phyloP scores from a whole-genome alignment of 2,888 invertebrate species.

The Idaea straminata region DNA sequence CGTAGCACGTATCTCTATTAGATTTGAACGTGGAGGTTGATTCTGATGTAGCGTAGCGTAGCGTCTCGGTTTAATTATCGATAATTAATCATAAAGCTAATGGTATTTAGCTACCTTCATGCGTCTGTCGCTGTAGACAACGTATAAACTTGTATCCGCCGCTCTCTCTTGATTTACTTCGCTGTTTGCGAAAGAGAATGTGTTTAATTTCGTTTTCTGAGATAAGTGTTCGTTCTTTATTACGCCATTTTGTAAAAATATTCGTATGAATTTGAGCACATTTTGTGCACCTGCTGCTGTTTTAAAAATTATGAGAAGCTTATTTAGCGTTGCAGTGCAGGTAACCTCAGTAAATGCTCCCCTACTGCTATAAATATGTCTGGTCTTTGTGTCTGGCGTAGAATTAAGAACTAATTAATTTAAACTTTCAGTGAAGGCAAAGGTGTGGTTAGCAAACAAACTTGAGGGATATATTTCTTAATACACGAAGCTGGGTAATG shows the following conservation, averaged over 20 bases:
- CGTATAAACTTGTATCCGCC: not conserved
- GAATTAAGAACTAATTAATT: constrained; percentile 1
- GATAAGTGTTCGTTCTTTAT: not conserved
- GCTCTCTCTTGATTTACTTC: not conserved
- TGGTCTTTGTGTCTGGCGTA: not conserved
- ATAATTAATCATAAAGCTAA: constrained; percentile 29
- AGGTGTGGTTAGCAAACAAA: constrained; percentile 10
- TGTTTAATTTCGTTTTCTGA: too few species aligned
- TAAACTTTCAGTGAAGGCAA: not conserved
- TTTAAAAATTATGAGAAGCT: not conserved
- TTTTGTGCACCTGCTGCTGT: not conserved
- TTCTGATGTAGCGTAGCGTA: constrained; percentile 9
- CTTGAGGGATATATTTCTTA: constrained; percentile 19
- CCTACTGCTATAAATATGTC: not conserved
- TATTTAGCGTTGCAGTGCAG: not conserved
- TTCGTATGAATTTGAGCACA: not conserved
- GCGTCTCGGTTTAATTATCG: constrained; percentile 27
- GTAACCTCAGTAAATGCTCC: not conserved
- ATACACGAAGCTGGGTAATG: constrained; percentile 30
- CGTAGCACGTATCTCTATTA: constrained; percentile 16
- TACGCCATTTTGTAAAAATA: not conserved
- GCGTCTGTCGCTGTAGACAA: not conserved
- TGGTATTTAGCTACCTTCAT: constrained; percentile 16
- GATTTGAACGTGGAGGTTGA: constrained; percentile 19
- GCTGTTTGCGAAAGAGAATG: not conserved